Evolutionary conservation across 2,888 invertebrate genomes (phyloP), one percentile per base, ranked within the genome.

Genomic region (Amiota communis): DNA sequence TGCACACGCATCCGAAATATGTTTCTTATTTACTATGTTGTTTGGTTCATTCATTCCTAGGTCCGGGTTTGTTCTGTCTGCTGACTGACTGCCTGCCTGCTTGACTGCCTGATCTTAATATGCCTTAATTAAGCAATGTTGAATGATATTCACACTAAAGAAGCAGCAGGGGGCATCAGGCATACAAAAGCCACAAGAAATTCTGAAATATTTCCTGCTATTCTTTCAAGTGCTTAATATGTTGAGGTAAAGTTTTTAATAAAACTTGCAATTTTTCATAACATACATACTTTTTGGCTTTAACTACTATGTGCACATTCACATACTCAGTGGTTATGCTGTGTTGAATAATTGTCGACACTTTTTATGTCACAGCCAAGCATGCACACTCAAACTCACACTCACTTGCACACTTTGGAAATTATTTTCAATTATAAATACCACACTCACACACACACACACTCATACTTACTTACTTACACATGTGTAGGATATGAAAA

Each of bases 231-330:
- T 11, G 59, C 59, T 59, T 59, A 59, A 17, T 59, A 11, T 2
- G 59, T 59, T 8, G 17, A 59, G 59, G 59, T 59, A 59, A 59
- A 59, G 23, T 17, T 65, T 59, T 65, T 48, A 65, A 65, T 65
- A 65, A 65, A 65, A 36, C 65, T 65, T 48, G 65, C 65, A 65
- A 65, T 65, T 65, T 65, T 48, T 65, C 65, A 48, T 65, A 65
- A 49, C 48, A 65, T 15, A 49, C 48, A 65, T 15, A 64, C 46
- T 48, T 48, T 65, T 65, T 15, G 65, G 48, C 8, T 9, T 65
- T 17, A 17, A 15, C 48, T 46, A 20, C 15, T 47, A 49, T 23
- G 48, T 65, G 47, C 48, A 65, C 23, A 59, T 20, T 36, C 36
- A 36, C 48, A 65, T 20, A 59, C 6, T 15, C 11, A 15, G 20